Conservation (phyloP, 2,113 vertebrate genomes). For the Falco punctatus region DNA sequence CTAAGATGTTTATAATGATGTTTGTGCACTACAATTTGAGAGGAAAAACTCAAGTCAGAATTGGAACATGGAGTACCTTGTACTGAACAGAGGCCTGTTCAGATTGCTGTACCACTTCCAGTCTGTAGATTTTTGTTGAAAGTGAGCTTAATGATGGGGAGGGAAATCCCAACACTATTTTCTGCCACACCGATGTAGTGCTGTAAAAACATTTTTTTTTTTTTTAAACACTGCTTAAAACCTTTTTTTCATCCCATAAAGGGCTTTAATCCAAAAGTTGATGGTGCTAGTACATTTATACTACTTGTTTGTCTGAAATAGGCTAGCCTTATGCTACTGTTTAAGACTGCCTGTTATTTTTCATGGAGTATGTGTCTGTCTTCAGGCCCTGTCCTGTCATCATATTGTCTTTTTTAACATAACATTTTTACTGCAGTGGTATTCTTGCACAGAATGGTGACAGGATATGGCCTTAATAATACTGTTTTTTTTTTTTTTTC, state of each 20-base stretch:
- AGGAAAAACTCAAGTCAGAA: slow-evolving; percentile 54
- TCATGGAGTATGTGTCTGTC: slow-evolving; percentile 37
- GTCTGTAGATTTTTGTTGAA: slow-evolving; percentile 55
- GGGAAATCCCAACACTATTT: slow-evolving; percentile 8
- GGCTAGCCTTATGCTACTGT: slow-evolving; percentile 57
- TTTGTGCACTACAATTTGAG: slow-evolving; percentile 61
- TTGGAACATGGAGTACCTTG: slow-evolving; percentile 12
- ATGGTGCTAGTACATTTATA: slow-evolving; percentile 78
- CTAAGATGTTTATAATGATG: slow-evolving; percentile 56
- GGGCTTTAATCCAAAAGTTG: slow-evolving; percentile 74
- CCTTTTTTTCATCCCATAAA: slow-evolving; percentile 55
- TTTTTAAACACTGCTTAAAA: slow-evolving; percentile 43
- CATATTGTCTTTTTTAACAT: slow-evolving; percentile 56
- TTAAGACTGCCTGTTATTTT: slow-evolving; percentile 57
- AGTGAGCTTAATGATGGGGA: slow-evolving; percentile 28
- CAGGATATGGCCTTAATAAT: slow-evolving; percentile 53
- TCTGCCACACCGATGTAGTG: slow-evolving; percentile 68
- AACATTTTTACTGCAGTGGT: slow-evolving; percentile 64
- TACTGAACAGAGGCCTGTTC: slow-evolving; percentile 1
- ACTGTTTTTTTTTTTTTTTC: neutral
- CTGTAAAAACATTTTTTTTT: slow-evolving; percentile 52
- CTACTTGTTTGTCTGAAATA: slow-evolving; percentile 63
- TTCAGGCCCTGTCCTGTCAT: slow-evolving; percentile 54
- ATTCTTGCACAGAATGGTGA: slow-evolving; percentile 58
- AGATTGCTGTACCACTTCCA: slow-evolving; percentile 41